A percentile compares a stretch with the other conserved stretches of the same genome.
Conservation (phyloP, 1,140 invertebrate genomes). For the Acromyrmex echinatior region DNA sequence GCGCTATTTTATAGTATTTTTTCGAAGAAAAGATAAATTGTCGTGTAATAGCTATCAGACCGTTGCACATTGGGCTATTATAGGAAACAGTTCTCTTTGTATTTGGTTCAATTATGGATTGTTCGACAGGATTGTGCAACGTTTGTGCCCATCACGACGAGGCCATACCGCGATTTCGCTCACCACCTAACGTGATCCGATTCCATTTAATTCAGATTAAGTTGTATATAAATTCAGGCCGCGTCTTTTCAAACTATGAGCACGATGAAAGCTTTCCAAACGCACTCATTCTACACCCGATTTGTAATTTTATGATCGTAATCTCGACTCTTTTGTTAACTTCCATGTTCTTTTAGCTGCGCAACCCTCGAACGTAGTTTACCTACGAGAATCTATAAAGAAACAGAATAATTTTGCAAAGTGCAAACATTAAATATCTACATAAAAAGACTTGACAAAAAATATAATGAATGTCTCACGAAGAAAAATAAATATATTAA, state of each 20-base stretch:
- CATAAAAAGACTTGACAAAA: neutral
- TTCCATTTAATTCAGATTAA: slow-evolving; percentile 44
- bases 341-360: neutral
- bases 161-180: slow-evolving; percentile 46
- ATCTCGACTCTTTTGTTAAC: neutral
- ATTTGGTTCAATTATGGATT: neutral
- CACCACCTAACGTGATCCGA: slow-evolving; percentile 29
- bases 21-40: slow-evolving; percentile 15
- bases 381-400: neutral
- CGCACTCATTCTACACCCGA: neutral
- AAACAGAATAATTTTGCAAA: neutral
- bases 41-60: neutral
- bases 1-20: neutral
- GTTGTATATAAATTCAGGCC: slow-evolving; percentile 59
- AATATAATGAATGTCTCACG: slow-evolving; percentile 3
- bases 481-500: neutral
- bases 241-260: neutral
- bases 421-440: neutral
- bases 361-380: neutral
- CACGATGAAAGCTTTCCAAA: slow-evolving; percentile 33
- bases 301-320: slow-evolving; percentile 18
- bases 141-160: slow-evolving; percentile 28
- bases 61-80: neutral
- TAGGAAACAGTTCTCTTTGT: neutral
- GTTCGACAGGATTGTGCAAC: slow-evolving; percentile 24